A percentile compares a stretch with the other conserved stretches of the same genome.
These are phyloP conservation scores for Proctacanthus coquilletti DNA, from an alignment of 1,140 invertebrate genomes.

Conservation along the genomic window DNA sequence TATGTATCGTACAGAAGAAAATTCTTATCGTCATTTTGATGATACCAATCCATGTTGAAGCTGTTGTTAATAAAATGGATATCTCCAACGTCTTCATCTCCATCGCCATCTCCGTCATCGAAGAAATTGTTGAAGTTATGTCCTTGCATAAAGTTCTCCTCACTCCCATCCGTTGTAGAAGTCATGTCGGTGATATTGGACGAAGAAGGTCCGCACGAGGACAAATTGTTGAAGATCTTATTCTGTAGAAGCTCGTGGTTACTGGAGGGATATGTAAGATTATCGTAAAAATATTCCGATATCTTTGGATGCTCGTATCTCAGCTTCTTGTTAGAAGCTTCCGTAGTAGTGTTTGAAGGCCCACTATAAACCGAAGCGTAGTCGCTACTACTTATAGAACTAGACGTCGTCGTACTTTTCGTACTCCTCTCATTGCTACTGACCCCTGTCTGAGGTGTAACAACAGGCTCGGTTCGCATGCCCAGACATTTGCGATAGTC, in stretches of 20 bases:
- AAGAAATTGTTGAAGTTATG: background rate
- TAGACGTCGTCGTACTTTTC: slow-evolving; percentile 10
- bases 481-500: background rate
- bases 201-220: background rate
- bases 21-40: slow-evolving; percentile 6
- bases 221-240: no score
- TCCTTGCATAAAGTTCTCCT: background rate
- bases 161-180: no score
- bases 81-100: background rate
- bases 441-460: slow-evolving; percentile 10
- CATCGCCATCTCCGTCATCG: background rate
- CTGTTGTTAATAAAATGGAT: slow-evolving; percentile 5
- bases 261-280: slow-evolving; percentile 4
- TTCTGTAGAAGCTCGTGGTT: background rate
- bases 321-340: slow-evolving; percentile 9
- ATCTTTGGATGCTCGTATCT: slow-evolving; percentile 28
- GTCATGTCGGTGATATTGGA: background rate
- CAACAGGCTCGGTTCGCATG: background rate
- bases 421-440: background rate
- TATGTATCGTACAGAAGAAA: background rate
- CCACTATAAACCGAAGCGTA: slow-evolving; percentile 29
- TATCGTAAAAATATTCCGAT: slow-evolving; percentile 26
- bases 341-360: slow-evolving; percentile 9
- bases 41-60: slow-evolving; percentile 3
- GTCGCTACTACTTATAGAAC: slow-evolving; percentile 27